Evolutionary conservation across 2,888 invertebrate genomes (phyloP), one percentile per base, ranked within the genome.

Genomic region (Drosophila borealis): DNA sequence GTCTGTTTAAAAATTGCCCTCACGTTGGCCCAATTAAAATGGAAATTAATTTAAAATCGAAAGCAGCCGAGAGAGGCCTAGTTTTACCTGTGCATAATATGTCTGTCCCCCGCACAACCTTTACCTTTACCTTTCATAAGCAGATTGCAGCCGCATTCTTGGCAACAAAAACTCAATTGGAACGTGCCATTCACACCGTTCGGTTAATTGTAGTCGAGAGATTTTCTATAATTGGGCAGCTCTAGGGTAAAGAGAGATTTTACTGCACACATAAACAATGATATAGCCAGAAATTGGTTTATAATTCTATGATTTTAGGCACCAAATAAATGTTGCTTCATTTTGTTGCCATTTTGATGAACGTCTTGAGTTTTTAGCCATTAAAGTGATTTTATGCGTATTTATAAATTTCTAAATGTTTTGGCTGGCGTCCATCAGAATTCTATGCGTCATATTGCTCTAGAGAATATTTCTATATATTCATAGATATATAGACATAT

Each of bases 11-110:
- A 41, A 50, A 76, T 76, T 73, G 73, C 66, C 56, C 76, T 78
- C 76, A 76, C 78, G 73, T 78, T 64, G 63, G 0, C 21, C 49
- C 74, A 64, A 74, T 74, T 64, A 69, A 78, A 62, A 65, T 63
- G 48, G 48, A 39, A 61, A 68, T 49, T 63, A 54, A 57, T 63
- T 68, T 29, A 44, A 66, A 67, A 56, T 63, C 60, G 34, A 60
- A 55, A 37, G 46, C 42, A 39, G 17, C 37, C 34, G 21, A 36
- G 60, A 37, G 21, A 39, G 25, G 8, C 6, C 53, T 41, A 50
- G 11, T 50, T 33, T 49, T 33, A 57, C 13, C 29, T 39, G 17
- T 14, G 14, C 48, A 34, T 48, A 19, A 34, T 48, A 19, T 34
- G 48, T 17, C 57, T 48, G n/a, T 37, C 29, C 36, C 17, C 4